A percentile compares a stretch with the other conserved stretches of the same genome.
These are phyloP conservation scores for Ips typographus DNA, from an alignment of 1,140 invertebrate genomes.

Conservation along the genomic window DNA sequence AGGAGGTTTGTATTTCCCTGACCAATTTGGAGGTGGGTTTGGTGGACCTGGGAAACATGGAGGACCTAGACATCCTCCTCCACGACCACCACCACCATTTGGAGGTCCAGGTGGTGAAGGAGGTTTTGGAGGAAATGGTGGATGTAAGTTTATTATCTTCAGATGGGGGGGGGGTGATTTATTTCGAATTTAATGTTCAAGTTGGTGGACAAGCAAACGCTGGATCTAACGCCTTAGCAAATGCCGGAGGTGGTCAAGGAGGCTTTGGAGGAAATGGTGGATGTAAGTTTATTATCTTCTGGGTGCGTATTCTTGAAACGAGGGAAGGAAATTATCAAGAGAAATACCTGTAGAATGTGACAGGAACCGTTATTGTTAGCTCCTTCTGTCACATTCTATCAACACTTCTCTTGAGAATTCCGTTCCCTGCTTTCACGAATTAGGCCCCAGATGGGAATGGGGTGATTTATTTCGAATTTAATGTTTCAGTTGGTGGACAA, in stretches of 20 bases:
- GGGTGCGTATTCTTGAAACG: no score
- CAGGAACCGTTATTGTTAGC: no score
- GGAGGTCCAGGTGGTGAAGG: not conserved
- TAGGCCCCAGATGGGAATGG: no score
- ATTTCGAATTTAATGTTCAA: not conserved
- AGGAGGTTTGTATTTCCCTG: not conserved
- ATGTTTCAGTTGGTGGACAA: not conserved
- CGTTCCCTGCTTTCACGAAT: no score
- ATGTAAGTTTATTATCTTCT: not conserved
- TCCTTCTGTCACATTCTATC: no score
- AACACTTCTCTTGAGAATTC: no score
- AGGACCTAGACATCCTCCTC: not conserved
- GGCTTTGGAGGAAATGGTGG: constrained; percentile 9
- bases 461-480: no score
- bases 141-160: not conserved
- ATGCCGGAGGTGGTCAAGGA: not conserved
- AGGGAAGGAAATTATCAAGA: no score
- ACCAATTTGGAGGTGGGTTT: not conserved
- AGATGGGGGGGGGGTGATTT: no score
- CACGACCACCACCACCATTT: not conserved
- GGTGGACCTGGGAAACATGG: not conserved
- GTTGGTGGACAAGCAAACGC: not conserved
- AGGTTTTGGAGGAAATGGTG: constrained; percentile 3
- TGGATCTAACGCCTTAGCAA: not conserved
- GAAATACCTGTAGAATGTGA: no score